Evolutionary conservation across 2,888 invertebrate genomes (phyloP), one percentile per base, ranked within the genome.

Genomic region (Drosophila dives): DNA sequence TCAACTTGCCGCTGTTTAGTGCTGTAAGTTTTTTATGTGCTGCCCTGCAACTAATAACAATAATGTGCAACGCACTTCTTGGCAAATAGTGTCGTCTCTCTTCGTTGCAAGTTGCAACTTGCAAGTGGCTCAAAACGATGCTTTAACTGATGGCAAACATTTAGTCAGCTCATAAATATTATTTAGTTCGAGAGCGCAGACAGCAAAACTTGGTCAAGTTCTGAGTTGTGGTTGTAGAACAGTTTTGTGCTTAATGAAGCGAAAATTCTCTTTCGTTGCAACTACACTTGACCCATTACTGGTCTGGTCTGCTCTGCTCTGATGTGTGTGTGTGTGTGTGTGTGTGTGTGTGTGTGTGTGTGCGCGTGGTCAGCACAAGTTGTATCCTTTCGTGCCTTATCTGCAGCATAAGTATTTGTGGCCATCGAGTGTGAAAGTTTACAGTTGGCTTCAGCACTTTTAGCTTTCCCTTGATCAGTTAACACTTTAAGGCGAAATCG

Each of bases 161-260:
- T 86, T 73, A 77, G 75, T 69, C 72, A 72, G 86, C 80, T 74
- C 86, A 89, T 86, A 89, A 89, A 85, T 85, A 85, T 81, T 80
- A 71, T 74, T 77, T 70, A 59, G 65, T 29, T 56, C 66, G 23
- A 67, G 48, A 8, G 4, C 23, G 10, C 23, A 42, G 59, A 56
- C 29, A 23, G 11, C 48, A 56, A 60, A 74, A 65, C 75, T 72
- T 76, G 71, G 67, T 55, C 66, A 54, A 80, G 59, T 66, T 66
- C 69, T 53, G 68, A 55, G 54, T 17, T 60, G 72, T 42, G 68
- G 65, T 73, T 61, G 59, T 45, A 67, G 66, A 81, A 81, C 64
- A 69, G 68, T 53, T 80, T 74, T 64, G 34, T 70, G 72, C 64
- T 83, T 75, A 81, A 81, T 81, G 81, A 81, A 75, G 75, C 77